Evolutionary conservation across 2,797 vertebrate genomes (phyloP).

Genomic region (Sebastes matsubarae): DNA sequence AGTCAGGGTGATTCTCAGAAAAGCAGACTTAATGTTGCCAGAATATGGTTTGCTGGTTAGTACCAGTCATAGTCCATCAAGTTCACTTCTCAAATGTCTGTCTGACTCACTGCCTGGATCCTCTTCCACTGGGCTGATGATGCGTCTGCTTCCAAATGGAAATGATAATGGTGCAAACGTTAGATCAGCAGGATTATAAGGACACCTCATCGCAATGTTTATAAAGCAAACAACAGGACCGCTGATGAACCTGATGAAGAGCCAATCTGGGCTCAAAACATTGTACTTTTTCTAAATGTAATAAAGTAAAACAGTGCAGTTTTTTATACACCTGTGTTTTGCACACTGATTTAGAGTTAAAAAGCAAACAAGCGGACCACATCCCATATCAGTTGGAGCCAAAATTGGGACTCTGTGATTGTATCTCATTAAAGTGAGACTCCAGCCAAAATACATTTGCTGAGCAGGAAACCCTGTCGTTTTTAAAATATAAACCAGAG

Average conservation of each 20-base stretch:
- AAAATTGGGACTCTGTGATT: neutral
- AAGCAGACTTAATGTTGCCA: constrained; percentile 4
- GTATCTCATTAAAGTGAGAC: neutral
- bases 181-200: neutral
- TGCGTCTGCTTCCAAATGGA: constrained; percentile 15
- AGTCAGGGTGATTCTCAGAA: constrained; percentile 41
- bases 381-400: neutral
- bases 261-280: neutral
- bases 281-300: neutral
- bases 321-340: neutral
- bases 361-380: neutral
- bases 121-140: constrained; percentile 17
- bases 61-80: constrained; percentile 21
- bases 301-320: neutral
- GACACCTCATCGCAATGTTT: neutral
- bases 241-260: neutral
- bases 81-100: neutral
- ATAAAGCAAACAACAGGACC: neutral
- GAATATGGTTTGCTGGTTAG: constrained; percentile 19
- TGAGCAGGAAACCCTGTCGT: neutral
- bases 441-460: neutral
- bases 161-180: constrained; percentile 5
- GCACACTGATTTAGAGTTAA: neutral
- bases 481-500: neutral
- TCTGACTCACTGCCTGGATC: constrained; percentile 48